Percentiles rank a stretch among this genome's conserved stretches.
These are phyloP conservation scores for Accipiter cooperii DNA, from an alignment of 2,113 vertebrate genomes.

Conservation along the genomic window DNA sequence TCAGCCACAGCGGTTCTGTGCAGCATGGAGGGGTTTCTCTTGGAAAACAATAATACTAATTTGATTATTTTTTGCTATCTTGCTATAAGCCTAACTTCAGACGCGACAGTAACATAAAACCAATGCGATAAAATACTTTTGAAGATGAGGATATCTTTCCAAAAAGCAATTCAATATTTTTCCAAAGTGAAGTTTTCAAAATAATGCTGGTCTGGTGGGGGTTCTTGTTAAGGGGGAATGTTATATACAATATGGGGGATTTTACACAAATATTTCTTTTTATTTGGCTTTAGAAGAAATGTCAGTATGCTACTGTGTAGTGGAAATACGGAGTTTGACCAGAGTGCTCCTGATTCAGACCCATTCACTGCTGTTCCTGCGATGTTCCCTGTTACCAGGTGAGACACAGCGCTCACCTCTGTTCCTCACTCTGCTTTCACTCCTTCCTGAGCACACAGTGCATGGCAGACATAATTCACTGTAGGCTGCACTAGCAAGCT, in stretches of 20 bases:
- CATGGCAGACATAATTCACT: fast-evolving
- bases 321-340: background rate
- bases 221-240: background rate
- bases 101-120: fast-evolving
- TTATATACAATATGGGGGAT: background rate
- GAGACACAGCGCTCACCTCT: background rate
- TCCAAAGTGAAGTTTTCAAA: background rate
- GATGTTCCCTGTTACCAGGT: fast-evolving
- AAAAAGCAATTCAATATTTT: background rate
- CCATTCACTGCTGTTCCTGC: fast-evolving
- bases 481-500: background rate
- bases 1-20: background rate
- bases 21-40: background rate
- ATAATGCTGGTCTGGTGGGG: background rate
- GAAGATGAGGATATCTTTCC: background rate
- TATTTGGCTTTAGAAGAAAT: background rate
- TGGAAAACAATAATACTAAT: background rate
- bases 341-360: background rate
- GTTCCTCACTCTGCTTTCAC: background rate
- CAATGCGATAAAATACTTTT: background rate
- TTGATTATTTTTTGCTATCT: background rate
- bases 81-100: background rate
- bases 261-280: background rate
- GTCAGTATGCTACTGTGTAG: fast-evolving
- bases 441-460: background rate